Evolutionary conservation across 2,888 invertebrate genomes (phyloP), one percentile per base, ranked within the genome.

Genomic region (Polyploca ridens): DNA sequence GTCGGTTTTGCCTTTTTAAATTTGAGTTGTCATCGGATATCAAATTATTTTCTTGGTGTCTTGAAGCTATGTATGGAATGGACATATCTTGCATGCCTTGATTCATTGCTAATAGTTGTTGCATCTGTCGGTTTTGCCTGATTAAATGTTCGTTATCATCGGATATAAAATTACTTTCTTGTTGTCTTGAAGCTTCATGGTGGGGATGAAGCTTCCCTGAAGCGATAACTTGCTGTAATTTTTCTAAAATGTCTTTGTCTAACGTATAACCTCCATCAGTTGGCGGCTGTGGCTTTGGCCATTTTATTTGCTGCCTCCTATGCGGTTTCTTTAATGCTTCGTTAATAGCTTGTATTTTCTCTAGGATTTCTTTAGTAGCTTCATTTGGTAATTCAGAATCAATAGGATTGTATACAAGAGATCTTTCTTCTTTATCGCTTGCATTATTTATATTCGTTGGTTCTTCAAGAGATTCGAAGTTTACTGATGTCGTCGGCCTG

Each of bases 301-400:
- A 87, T 62, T 84, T 85, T 1, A 82, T 73, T 66, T 85, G 86
- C 64, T 82, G 83, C 68, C 82, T 80, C 68, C 78, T 84, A 33
- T 78, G 75, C 57, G 90, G 83, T 87, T 93, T 86, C 78, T 90
- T 79, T 5, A 93, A 71, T 27, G 90, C 89, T 60, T 91, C 88
- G 74, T 95, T 95, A 5, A 95, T 89, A 66, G 89, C 86, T 75
- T 90, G 92, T 68, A 95, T 95, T 85, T 95, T 95, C 54, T 94
- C 90, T 38, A 95, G 78, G 64, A 95, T 95, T 44, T 95, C 92
- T 80, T 77, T 82, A 6, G 88, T 85, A 44, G 73, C 78, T 3
- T 76, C 76, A 44, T 81, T 79, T 68, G 79, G 75, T n/a, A 74
- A 67, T 62, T 84, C 75, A 57, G 71, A 69, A 35, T 78, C 69